phyloP scores from a whole-genome alignment of 2,797 vertebrate genomes.

The Sciaenops ocellatus region DNA sequence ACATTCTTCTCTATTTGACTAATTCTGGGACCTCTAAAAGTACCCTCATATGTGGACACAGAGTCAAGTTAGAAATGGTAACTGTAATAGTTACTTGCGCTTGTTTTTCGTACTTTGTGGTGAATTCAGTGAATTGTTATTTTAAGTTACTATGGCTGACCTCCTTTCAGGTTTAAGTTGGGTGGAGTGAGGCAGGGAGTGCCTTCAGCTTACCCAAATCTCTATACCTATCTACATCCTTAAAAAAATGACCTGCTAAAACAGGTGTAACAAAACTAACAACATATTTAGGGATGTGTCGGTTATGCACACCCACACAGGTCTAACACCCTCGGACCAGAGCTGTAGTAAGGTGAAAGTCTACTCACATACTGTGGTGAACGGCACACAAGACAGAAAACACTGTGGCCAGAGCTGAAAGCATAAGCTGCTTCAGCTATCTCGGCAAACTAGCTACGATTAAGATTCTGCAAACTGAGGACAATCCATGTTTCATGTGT shows the following conservation, averaged over 20 bases:
- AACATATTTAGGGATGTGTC: not conserved
- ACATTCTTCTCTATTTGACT: slow-evolving; percentile 40
- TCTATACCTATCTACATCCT: not conserved
- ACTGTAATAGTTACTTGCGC: not conserved
- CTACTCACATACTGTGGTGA: not conserved
- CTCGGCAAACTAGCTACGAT: not conserved
- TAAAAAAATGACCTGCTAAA: not conserved
- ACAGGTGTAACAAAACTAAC: slow-evolving; percentile 22
- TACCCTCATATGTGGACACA: not conserved
- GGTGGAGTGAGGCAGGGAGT: not conserved
- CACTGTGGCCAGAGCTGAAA: not conserved
- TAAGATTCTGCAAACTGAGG: not conserved
- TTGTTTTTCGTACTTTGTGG: not conserved
- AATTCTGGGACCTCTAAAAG: not conserved
- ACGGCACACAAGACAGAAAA: not conserved
- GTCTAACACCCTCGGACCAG: not conserved
- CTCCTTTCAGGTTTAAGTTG: slow-evolving; percentile 2
- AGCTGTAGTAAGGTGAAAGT: not conserved
- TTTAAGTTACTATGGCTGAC: not conserved
- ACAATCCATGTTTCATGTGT: slow-evolving; percentile 18
- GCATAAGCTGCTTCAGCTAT: not conserved
- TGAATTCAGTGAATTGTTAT: not conserved
- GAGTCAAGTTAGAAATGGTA: not conserved
- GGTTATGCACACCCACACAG: slow-evolving; percentile 6
- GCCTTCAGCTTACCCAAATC: not conserved